Evolutionary conservation across 2,888 invertebrate genomes (phyloP).

Genomic region (Oscheius myriophilus): DNA sequence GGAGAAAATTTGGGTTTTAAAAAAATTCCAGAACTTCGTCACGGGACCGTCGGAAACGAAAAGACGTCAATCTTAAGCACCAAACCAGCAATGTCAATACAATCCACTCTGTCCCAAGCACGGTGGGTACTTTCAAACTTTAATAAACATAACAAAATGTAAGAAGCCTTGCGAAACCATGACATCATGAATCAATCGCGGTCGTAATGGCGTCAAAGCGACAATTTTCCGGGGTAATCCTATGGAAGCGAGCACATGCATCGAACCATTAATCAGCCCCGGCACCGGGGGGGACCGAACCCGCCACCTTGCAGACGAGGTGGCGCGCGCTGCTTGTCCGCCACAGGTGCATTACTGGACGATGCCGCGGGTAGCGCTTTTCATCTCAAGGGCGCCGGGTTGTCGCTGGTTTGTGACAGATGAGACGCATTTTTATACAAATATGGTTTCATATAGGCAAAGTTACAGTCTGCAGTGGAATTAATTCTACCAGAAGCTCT

Average conservation of each 20-base stretch:
- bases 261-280: slow-evolving; percentile 10
- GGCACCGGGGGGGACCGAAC: slow-evolving; percentile 1
- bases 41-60: slow-evolving; percentile 13
- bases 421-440: background rate
- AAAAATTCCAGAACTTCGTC: slow-evolving; percentile 24
- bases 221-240: slow-evolving; percentile 8
- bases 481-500: slow-evolving; percentile 11
- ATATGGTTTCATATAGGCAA: background rate
- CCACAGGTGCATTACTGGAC: too few species aligned
- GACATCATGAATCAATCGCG: background rate
- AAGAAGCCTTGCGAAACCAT: background rate
- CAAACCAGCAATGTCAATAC: too few species aligned
- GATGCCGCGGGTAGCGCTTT: too few species aligned
- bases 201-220: background rate
- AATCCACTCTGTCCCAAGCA: too few species aligned
- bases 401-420: background rate
- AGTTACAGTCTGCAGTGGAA: slow-evolving; percentile 23
- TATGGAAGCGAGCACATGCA: background rate
- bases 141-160: background rate
- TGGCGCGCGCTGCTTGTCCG: background rate
- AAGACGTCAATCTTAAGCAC: background rate
- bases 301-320: too few species aligned
- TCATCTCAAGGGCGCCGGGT: too few species aligned
- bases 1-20: background rate
- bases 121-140: too few species aligned